Evolutionary conservation across 2,888 invertebrate species (phyloP), one percentile per base, ranked within the genome.

Genomic region (Cataglyphis rosenhaueri): DNA sequence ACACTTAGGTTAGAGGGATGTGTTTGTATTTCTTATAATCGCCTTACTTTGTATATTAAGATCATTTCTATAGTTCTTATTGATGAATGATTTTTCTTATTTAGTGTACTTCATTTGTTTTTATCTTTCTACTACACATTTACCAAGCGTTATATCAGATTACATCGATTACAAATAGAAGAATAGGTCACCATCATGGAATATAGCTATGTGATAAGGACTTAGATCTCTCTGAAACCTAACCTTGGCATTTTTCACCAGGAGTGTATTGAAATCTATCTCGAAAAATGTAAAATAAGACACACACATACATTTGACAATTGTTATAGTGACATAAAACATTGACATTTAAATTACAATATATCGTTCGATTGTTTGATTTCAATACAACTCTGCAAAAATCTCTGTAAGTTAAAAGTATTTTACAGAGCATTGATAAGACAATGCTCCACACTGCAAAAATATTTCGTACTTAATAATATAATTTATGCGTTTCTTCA

Each of bases 1-100:
- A 92, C 91, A 91, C 89, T 89, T 93, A 93, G 92, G 89, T 92
- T 92, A 92, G 90, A 89, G 88, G 90, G 90, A 92, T 91, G 91
- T 91, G 92, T 94, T 94, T 93, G 92, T 94, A 93, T 92, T 93
- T 93, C 91, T 92, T 93, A 91, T 94, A 93, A 92, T 92, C 92
- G 91, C 84, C 91, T 90, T 91, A 91, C 87, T 92, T 92, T 91
- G 84, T 94, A 94, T 91, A 92, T 88, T 93, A 94, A 93, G 92
- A 86, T 85, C 89, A 88, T 89, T 92, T 92, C 92, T 92, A 91
- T 92, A 93, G 91, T 92, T 92, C 88, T 91, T 91, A 92, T 83
- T 59, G 44, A 89, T 86, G 90, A 92, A 92, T 92, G 87, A 91
- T 82, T 93, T 73, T 93, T 92, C 92, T 92, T 93, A 93, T 91